Evolutionary conservation across 2,797 vertebrate genomes (phyloP), one percentile per base, ranked within the genome.

Genomic region (Zalophus californianus): DNA sequence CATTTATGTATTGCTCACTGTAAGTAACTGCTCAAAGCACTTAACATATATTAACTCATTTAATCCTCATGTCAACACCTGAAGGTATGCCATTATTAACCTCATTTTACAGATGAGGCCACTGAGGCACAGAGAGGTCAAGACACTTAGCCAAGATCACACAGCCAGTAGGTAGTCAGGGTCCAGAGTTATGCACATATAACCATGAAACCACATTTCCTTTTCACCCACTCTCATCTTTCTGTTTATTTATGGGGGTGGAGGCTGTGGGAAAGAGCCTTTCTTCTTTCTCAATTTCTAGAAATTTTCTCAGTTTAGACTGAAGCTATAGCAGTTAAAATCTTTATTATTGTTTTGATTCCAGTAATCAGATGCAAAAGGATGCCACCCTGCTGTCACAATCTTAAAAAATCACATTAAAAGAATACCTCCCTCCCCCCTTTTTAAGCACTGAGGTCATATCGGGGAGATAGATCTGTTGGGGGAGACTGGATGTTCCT

Each of bases 221-320:
- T 70, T 97, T 41, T 50, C 58, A 41, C 44, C 73, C 52, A 41
- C 38, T 78, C 44, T 60, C 38, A 13, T 44, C 64, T 62, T 93
- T 70, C 12, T 50, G 1, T 91, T 90, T 92, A 54, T 64, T 41
- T 15, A 12, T 50, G 38, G n/a, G 41, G 12, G 56, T 21, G 2
- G 41, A 52, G 14, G 2, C 56, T 11, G 0, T 41, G 41, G 41
- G 32, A 85, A 78, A 87, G 56, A 90, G 14, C 35, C 66, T 64
- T 89, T 44, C 66, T 60, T n/a, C 58, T 86, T 78, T 91, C 48
- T 97, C 64, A 90, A 16, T 87, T 90, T 82, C 68, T 83, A 86
- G 70, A 75, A 38, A 56, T 62, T 80, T 95, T 93, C 94, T 96
- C 54, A 68, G 50, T 93, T 95, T 95, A 54, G 29, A 66, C 14